These are phyloP conservation scores for Ypsolopha sequella DNA, from an alignment of 2,888 invertebrate genomes.

Conservation along the genomic window DNA sequence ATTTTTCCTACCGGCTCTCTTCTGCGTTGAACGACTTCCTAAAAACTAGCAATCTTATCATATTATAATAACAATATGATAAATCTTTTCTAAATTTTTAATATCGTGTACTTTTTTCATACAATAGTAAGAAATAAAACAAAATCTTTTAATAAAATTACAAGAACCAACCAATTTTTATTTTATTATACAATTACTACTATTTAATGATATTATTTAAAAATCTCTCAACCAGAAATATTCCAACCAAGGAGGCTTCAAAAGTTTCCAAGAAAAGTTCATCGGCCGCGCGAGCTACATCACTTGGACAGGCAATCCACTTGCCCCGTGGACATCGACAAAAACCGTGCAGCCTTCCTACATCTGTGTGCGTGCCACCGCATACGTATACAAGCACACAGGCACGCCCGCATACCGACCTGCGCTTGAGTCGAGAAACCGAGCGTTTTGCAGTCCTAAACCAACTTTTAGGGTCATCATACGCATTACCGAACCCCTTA, in stretches of 20 bases:
- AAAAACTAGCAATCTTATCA: too few relatives aligned
- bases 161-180: too few relatives aligned
- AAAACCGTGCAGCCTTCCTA: slow-evolving; percentile 60
- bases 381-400: slow-evolving; percentile 30
- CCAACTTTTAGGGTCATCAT: slow-evolving; percentile 62
- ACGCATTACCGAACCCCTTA: slow-evolving; percentile 37
- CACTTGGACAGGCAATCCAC: slow-evolving; percentile 37
- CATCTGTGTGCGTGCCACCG: slow-evolving; percentile 25
- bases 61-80: too few relatives aligned
- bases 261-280: neutral
- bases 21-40: too few relatives aligned
- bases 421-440: slow-evolving; percentile 45
- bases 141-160: neutral
- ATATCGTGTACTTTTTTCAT: too few relatives aligned
- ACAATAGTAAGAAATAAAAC: neutral
- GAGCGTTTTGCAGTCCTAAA: slow-evolving; percentile 60
- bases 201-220: neutral
- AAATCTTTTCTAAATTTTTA: too few relatives aligned
- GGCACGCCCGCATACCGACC: slow-evolving; percentile 46
- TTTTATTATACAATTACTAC: neutral
- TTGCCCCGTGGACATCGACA: slow-evolving; percentile 70
- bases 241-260: neutral
- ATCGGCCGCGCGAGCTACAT: slow-evolving; percentile 29
- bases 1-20: too few relatives aligned
- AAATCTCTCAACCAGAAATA: neutral